A percentile compares a stretch with the other conserved stretches of the same genome.
These are phyloP conservation scores for Halocynthia roretzi DNA, from an alignment of 23 tunicate species.

Conservation along the genomic window DNA sequence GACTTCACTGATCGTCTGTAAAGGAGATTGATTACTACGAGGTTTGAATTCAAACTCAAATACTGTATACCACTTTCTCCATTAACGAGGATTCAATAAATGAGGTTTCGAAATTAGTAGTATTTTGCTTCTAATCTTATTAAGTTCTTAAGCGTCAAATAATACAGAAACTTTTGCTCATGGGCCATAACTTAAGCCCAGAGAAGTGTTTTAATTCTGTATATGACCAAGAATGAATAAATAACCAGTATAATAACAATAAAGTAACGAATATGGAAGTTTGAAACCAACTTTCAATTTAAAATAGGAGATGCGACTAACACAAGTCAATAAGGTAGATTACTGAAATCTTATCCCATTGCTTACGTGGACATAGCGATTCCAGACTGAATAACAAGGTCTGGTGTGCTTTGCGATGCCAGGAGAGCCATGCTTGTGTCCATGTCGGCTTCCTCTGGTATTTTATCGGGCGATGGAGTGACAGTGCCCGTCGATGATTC, in stretches of 20 bases:
- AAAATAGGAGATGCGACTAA: no score
- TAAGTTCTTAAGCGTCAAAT: background rate
- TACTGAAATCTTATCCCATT: background rate
- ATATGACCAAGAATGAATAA: no score
- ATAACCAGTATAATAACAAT: no score
- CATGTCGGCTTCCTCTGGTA: background rate
- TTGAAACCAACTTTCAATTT: no score
- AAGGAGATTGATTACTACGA: no score
- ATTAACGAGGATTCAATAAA: background rate
- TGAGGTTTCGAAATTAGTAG: background rate
- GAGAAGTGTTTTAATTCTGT: no score
- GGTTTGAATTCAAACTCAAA: no score
- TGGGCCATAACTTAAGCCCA: background rate
- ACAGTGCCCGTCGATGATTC: conserved; percentile 1
- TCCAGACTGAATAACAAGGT: conserved; percentile 14
- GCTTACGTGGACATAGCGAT: conserved; percentile 11
- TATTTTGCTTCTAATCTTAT: background rate
- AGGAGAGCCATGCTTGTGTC: conserved; percentile 2
- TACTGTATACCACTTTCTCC: no score
- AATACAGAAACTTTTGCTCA: background rate
- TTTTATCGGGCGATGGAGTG: background rate
- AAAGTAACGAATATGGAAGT: no score
- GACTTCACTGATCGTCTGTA: conserved; percentile 2
- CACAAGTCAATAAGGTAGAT: no score
- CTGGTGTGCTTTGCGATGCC: conserved; percentile 14